These are phyloP conservation scores for Aricia agestis DNA, from an alignment of 1,140 invertebrate genomes.

Conservation along the genomic window DNA sequence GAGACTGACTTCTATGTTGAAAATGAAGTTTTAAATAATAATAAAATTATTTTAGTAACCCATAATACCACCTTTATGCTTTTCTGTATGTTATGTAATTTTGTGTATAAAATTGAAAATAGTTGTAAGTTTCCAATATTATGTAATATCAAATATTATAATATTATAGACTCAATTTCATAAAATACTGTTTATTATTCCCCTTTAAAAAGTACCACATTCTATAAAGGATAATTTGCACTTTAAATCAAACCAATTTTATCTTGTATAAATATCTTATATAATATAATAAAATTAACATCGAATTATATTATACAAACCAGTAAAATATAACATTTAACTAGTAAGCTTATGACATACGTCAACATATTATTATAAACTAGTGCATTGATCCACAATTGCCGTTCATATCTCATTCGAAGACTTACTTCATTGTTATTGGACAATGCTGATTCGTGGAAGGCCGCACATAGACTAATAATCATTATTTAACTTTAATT, in stretches of 20 bases:
- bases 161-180: background rate
- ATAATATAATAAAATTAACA: background rate
- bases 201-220: background rate
- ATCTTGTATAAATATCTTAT: background rate
- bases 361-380: background rate
- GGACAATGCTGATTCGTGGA: no score
- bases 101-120: background rate
- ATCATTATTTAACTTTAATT: no score
- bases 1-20: background rate
- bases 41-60: no score
- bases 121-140: background rate
- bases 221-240: background rate
- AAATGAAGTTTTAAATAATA: no score
- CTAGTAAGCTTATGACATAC: background rate
- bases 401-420: no score
- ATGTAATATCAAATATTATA: background rate
- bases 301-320: background rate
- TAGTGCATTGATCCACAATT: background rate
- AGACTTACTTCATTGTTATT: no score
- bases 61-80: background rate
- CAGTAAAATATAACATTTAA: background rate
- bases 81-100: background rate
- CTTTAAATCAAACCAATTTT: background rate
- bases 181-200: no score
- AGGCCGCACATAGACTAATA: no score